Evolutionary conservation across 2,797 vertebrate species (phyloP).

Genomic region (Nothura maculosa): DNA sequence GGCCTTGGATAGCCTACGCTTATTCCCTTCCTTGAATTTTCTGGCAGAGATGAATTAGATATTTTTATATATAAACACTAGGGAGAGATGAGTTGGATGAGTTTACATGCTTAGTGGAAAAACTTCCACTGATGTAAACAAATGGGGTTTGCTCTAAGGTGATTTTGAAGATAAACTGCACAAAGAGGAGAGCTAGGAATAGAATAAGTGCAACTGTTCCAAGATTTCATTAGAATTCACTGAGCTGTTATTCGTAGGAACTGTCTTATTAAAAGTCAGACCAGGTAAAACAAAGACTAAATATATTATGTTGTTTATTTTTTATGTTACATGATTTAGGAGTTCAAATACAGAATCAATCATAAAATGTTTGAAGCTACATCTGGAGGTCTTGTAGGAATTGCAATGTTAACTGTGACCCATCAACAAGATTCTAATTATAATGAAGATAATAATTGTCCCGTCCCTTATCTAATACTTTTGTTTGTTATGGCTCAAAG

Average conservation of each 20-base stretch:
- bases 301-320: constrained; percentile 17
- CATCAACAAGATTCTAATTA: constrained; percentile 44
- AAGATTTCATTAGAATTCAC: constrained; percentile 28
- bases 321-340: not conserved
- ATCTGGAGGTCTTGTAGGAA: not conserved
- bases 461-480: constrained; percentile 6
- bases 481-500: not conserved
- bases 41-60: constrained; percentile 44
- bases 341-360: not conserved
- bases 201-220: not conserved
- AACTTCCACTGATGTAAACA: constrained; percentile 63
- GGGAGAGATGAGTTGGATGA: constrained; percentile 25
- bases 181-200: constrained; percentile 16
- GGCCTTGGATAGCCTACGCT: constrained; percentile 1
- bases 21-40: constrained; percentile 28
- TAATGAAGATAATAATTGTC: not conserved
- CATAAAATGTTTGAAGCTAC: not conserved
- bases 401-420: not conserved
- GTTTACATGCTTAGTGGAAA: constrained; percentile 57
- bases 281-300: constrained; percentile 32
- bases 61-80: constrained; percentile 61
- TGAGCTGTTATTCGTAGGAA: not conserved
- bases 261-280: constrained; percentile 13
- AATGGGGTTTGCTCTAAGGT: constrained; percentile 35
- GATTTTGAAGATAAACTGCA: constrained; percentile 53